Percentiles rank a stretch among this genome's conserved stretches.
phyloP scores from a whole-genome alignment of 2,113 vertebrate genomes.

The Poeciliopsis prolifica region DNA sequence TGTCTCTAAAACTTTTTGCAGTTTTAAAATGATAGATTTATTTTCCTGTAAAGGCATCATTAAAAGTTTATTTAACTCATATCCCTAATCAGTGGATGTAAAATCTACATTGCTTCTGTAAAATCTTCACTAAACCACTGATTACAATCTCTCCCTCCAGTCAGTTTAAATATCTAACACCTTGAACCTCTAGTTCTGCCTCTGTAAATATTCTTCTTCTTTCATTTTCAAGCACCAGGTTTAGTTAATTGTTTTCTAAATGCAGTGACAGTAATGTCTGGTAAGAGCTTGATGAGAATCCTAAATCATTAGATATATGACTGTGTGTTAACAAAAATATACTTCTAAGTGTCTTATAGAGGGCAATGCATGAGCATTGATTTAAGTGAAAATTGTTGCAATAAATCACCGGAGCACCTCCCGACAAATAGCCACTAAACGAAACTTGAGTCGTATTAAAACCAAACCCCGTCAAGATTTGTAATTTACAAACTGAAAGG shows the following conservation, averaged over 20 bases:
- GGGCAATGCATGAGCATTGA: neutral
- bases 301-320: neutral
- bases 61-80: too few relatives aligned
- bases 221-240: constrained; percentile 3
- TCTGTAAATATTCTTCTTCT: constrained; percentile 12
- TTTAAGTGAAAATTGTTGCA: neutral
- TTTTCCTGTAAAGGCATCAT: too few relatives aligned
- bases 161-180: neutral
- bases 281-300: constrained; percentile 14
- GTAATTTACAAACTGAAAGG: constrained; percentile 3
- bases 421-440: neutral
- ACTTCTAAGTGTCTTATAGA: neutral
- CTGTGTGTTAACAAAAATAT: neutral
- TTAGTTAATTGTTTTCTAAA: constrained; percentile 27
- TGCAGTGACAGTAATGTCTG: neutral
- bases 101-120: too few relatives aligned
- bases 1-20: too few relatives aligned
- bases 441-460: neutral
- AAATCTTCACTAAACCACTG: too few relatives aligned
- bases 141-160: neutral
- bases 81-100: too few relatives aligned
- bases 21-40: too few relatives aligned
- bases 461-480: constrained; percentile 21
- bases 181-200: constrained; percentile 3
- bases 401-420: neutral